Base-by-base conservation (phyloP, 2,797 vertebrate genomes). In the Hydrocynus forskahlii region DNA sequence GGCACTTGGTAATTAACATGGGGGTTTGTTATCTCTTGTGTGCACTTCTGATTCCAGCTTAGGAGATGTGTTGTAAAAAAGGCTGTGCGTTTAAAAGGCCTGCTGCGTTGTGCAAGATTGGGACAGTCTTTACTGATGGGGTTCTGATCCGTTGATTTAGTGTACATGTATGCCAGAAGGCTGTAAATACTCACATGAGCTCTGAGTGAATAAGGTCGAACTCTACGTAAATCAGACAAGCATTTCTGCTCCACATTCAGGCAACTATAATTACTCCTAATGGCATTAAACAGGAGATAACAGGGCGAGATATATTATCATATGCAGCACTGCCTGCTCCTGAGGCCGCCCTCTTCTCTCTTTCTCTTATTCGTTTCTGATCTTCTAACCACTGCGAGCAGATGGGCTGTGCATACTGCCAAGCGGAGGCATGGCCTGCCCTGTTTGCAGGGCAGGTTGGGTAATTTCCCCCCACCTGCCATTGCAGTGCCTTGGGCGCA, bases 391-490 rank as follows among this genome's bases (percentile, higher is more conserved):
- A 6, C 54, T 13, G 17, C 1, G 76, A 93, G 90, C 95, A 95
- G 95, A 95, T 95, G 94, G 94, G 91, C 90, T 72, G 87, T 69
- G 85, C 0, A 59, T 68, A 40, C 85, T 93, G 95, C 94, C 94
- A 94, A 94, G 87, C 82, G 83, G 89, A 91, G 89, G 88, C 89
- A 83, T 90, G 92, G 92, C 90, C 92, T 91, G 91, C 92, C 92
- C 92, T 92, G 91, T 93, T 92, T 92, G 91, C 57, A 85, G 92
- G 91, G 91, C 90, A 93, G 92, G 89, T 87, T 92, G 92, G 92
- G 91, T 92, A 92, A 94, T 95, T 92, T 92, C 88, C 86, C 87
- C 86, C 92, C 93, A 94, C 92, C 92, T 94, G 92, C 92, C 91
- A 88, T 62, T 76, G 86, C 84, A 83, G 76, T 21, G 88, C 88